Base-by-base conservation (phyloP, 2,888 invertebrate genomes). In the Geotrupes spiniger region DNA sequence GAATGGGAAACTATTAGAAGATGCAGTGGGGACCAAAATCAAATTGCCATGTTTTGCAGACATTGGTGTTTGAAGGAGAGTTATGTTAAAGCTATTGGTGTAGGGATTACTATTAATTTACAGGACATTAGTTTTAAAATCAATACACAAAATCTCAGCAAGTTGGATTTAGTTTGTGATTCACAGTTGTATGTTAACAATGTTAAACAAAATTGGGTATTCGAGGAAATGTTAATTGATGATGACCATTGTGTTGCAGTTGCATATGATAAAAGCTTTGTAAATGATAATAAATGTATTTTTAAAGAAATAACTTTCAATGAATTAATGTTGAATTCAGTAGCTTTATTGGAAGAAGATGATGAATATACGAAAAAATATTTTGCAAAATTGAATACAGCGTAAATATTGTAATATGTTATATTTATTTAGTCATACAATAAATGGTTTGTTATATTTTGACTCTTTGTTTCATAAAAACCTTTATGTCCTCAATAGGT, bases 21-120 rank as follows among this genome's bases (percentile, higher is more conserved):
- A 28, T 75, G 74, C 50, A 64, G 71, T 8, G 74, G 71, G 38
- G 85, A 89, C 58, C 63, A 65, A 14, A 78, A 85, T n/a, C 84
- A 90, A 69, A 74, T 92, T 26, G 76, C 77, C 10, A 84, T 85
- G 64, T 97, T 96, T 73, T 93, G 87, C 70, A 78, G 96, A 52
- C 80, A 89, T 64, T 97, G 97, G 96, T 88, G 92, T 61, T 76
- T 97, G 39, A 97, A 97, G 73, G 96, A 97, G 71, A 89, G 93
- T 67, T 94, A 92, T 68, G 89, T 92, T 0, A 97, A 97, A 74
- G 94, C 95, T 54, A 78, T 86, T 44, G 95, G 96, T 12, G 76
- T 86, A 15, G 96, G 96, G 21, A 84, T 97, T 43, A 85, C 86
- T 0, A 76, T 87, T 53, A 83, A 89, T 62, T 76, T 97, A 36